Evolutionary conservation across 2,888 invertebrate genomes (phyloP), one percentile per base, ranked within the genome.

Genomic region (Drosophila birchii): DNA sequence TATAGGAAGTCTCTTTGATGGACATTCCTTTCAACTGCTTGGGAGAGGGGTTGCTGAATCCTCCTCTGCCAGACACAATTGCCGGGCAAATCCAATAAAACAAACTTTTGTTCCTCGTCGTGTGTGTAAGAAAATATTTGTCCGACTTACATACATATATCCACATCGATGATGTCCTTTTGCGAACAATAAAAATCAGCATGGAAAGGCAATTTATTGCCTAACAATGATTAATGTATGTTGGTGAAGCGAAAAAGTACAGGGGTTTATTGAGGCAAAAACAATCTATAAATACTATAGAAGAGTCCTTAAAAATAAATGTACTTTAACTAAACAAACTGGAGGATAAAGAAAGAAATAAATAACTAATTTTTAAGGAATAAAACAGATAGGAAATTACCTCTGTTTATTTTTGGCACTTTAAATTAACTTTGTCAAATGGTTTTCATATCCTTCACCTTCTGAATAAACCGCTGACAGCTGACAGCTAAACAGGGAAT

Each of bases 141-240:
- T 76, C 61, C 68, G 79, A 63, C 80, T 63, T 66, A 68, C 78
- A 36, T 26, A 68, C 78, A 36, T 26, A 68, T 77, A 36, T 32
- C 36, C n/a, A 69, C 77, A 53, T 12, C 36, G 20, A 44, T 45
- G 58, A 18, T 45, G 44, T 39, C 39, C 39, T 43, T 43, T 23
- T 41, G 62, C 23, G 72, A 82, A 73, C 82, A 82, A 80, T 77
- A 80, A 86, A 85, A 80, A 91, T 90, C 90, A 91, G 82, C 91
- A 91, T 91, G 90, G 90, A 87, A 90, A 86, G 82, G 80, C 82
- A 85, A 91, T 91, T 90, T 91, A 84, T 91, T 86, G 79, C 49
- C 59, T 67, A 82, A 85, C 57, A 62, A 80, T 76, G 86, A 85
- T 82, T 82, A 82, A 82, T 82, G 83, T 26, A 20, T 63, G 41